A percentile compares a stretch with the other conserved stretches of the same genome.
These are phyloP conservation scores for Phoxinus dragarum DNA, from an alignment of 2,797 vertebrate species.

Conservation along the genomic window DNA sequence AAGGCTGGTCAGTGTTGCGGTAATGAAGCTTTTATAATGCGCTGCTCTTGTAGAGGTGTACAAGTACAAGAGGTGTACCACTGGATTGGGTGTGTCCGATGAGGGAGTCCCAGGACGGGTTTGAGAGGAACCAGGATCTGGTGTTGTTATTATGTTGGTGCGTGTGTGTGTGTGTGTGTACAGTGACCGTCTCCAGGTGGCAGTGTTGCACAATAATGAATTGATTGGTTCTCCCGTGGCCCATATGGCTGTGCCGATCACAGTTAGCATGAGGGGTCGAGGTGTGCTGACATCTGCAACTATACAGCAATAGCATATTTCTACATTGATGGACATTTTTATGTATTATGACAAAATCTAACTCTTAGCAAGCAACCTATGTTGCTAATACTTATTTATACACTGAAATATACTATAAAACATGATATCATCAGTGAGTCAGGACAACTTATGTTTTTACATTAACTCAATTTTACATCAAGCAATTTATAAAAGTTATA, in stretches of 20 bases:
- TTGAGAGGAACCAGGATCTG: not conserved
- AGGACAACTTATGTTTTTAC: not conserved
- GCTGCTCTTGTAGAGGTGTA: not conserved
- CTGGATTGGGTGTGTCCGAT: not conserved
- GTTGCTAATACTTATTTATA: not conserved
- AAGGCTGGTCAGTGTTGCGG: not conserved
- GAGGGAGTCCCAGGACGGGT: not conserved
- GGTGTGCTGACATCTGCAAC: not conserved
- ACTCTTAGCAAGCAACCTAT: not conserved
- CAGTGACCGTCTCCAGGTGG: conserved; percentile 50
- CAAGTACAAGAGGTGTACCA: too few relatives aligned
- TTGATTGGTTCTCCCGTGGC: not conserved
- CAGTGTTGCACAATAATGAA: conserved; percentile 48
- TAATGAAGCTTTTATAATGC: not conserved
- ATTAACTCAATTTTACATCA: not conserved
- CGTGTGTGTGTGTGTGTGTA: not conserved
- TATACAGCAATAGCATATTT: not conserved
- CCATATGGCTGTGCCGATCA: conserved; percentile 12
- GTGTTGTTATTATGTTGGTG: not conserved
- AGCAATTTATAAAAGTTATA: not conserved
- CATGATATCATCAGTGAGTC: not conserved
- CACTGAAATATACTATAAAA: not conserved
- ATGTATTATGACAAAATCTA: not conserved
- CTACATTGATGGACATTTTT: not conserved
- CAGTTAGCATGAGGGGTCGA: not conserved